Evolutionary conservation across 2,797 vertebrate genomes (phyloP).

Genomic region (Schizopygopsis malacanthus): DNA sequence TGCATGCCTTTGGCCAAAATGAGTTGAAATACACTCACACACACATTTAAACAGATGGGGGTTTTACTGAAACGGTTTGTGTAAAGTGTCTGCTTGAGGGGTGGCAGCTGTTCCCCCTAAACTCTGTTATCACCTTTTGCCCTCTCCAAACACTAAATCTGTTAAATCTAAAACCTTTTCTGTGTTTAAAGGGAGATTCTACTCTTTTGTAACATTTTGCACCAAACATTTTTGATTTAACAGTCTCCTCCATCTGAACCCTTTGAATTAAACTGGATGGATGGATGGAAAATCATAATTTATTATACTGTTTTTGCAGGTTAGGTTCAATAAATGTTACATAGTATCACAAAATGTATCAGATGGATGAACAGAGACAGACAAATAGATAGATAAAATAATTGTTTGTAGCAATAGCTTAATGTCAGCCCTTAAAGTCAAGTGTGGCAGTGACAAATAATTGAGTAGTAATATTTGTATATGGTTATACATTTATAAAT

Average conservation of each 20-base stretch:
- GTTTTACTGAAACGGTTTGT: conserved; percentile 79
- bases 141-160: conserved; percentile 52
- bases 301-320: neutral
- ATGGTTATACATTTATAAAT: conserved; percentile 64
- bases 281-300: neutral
- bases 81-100: conserved; percentile 80
- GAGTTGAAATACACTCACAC: conserved; percentile 63
- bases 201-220: neutral
- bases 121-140: conserved; percentile 68
- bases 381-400: neutral
- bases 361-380: neutral
- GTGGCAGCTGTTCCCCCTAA: conserved; percentile 79
- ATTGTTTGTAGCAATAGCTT: no score
- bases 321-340: neutral
- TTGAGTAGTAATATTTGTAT: conserved; percentile 50
- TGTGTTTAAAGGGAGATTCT: conserved; percentile 8
- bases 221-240: neutral
- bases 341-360: neutral
- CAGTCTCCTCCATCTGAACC: neutral
- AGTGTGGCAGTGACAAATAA: conserved; percentile 9
- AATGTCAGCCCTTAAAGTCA: no score
- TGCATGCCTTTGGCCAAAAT: conserved; percentile 76
- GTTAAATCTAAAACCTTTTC: conserved; percentile 42
- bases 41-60: conserved; percentile 79
- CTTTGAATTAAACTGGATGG: neutral